These are phyloP conservation scores for Rhinatrema bivittatum DNA, from an alignment of 2,797 vertebrate genomes.

Conservation along the genomic window DNA sequence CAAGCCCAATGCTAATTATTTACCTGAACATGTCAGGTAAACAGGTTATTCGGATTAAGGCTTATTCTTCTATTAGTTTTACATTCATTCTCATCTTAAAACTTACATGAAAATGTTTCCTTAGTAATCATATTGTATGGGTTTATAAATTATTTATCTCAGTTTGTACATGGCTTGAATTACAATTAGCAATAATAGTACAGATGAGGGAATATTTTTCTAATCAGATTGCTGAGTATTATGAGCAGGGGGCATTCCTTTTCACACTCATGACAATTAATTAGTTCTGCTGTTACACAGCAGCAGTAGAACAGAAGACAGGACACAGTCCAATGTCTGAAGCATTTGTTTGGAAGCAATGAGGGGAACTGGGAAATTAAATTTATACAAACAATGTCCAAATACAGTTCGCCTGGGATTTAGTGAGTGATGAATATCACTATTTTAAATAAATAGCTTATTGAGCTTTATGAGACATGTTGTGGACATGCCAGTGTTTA, in stretches of 20 bases:
- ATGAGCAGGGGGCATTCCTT: background rate
- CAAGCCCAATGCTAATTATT: no score
- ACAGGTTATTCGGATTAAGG: background rate
- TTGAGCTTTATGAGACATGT: background rate
- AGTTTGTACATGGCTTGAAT: background rate
- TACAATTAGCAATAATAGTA: background rate
- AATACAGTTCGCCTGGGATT: background rate
- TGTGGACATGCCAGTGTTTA: background rate
- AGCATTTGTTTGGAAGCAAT: background rate
- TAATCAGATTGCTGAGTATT: background rate
- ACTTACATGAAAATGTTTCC: background rate
- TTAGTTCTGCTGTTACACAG: slow-evolving; percentile 1
- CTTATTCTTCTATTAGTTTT: background rate
- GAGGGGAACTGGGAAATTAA: background rate
- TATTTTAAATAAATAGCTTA: background rate
- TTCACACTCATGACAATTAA: background rate
- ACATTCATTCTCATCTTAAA: background rate
- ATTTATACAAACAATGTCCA: background rate
- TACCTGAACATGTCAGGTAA: no score
- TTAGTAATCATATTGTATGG: background rate
- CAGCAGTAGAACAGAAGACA: background rate
- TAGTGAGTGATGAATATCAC: background rate
- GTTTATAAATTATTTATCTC: slow-evolving; percentile 1
- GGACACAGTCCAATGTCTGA: background rate
- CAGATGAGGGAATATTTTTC: background rate